Base-by-base conservation (phyloP, 2,888 invertebrate species). In the Chrysopilus asiliformis region DNA sequence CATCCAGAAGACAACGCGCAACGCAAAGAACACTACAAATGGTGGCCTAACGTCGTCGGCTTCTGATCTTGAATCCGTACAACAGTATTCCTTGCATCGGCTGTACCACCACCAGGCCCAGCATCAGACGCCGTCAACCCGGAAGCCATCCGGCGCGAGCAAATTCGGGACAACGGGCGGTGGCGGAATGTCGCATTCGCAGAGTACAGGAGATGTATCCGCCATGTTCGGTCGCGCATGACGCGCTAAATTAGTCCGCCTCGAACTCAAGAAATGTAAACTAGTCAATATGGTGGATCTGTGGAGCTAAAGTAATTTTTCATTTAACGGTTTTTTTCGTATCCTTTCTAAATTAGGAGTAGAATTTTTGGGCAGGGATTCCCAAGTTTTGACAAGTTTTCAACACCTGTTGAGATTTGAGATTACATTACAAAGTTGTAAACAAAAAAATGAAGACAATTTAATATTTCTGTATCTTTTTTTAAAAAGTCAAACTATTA, bases 141-240 rank as follows among this genome's bases (percentile, higher is more conserved):
- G 47, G 20, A 44, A 41, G 36, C 48, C 48, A 39, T 55, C 48
- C 28, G 30, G 30, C 1, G 16, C 44, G 25, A 38, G 31, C 29
- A 43, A 48, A 48, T 45, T 40, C 33, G 36, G 46, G 39, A 32
- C 48, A 39, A 35, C 39, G 29, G 39, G 40, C 27, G 29, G 47
- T 36, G 43, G 45, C 25, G 59, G 54, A 36, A 64, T 74, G 51
- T 68, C 73, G 18, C 74, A 74, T 56, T 74, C 74, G 19, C 74
- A 74, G 51, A 74, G 73, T 16, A 73, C 74, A 6, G 74, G 74
- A 17, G 74, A 74, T 58, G 74, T 74, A 36, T 73, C 74, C 13
- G 71, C 73, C 46, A 74, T 74, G 64, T 61, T 74, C 49, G 72
- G 73, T 38, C 63, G 73, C 17, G 73, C 74, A 72, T 74, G 74